Evolutionary conservation across 2,888 invertebrate species (phyloP), one percentile per base, ranked within the genome.

Genomic region (Hedya salicella): DNA sequence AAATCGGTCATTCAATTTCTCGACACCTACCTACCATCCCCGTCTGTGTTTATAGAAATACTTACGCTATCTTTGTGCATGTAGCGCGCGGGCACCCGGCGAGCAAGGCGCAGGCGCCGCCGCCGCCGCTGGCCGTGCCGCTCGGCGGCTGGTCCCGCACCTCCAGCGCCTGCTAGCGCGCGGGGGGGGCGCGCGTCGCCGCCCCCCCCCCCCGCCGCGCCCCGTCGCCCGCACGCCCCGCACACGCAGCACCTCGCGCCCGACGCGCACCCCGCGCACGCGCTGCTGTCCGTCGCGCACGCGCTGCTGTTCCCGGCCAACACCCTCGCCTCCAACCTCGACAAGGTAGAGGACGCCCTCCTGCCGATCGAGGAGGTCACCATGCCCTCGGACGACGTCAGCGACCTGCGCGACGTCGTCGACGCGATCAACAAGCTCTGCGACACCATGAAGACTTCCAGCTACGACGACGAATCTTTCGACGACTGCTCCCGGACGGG

Each of bases 31-130:
- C 9, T 36, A 11, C 3, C 25, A 4, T 25, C n/a, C n/a, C n/a
- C n/a, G n/a, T 11, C 9, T 11, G 30, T 16, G 25, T 16, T 14
- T 25, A 8, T 56, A 6, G 13, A 13, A 11, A 32, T 21, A 19
- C 13, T 36, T 1, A 21, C 11, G 21, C 11, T 40, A 30, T 14
- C 16, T 3, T 16, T 40, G 44, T 67, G 36, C 60, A 69, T 48
- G 54, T 48, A 59, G 42, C 57, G 46, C 60, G 54, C 61, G 64
- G 70, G 63, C 67, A 48, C 36, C 39, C 86, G 89, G 91, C 83
- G 82, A 90, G 89, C 78, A 94, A 94, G 83, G 94, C 94, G 80
- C 94, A 89, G 76, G 94, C 94, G 71, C 95, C 94, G 66, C 90
- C 91, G 78, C 94, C 94, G 69, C 94, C 94, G 71, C 88, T 93